phyloP scores from a whole-genome alignment of 2,888 invertebrate genomes.

The Thymelicus sylvestris region DNA sequence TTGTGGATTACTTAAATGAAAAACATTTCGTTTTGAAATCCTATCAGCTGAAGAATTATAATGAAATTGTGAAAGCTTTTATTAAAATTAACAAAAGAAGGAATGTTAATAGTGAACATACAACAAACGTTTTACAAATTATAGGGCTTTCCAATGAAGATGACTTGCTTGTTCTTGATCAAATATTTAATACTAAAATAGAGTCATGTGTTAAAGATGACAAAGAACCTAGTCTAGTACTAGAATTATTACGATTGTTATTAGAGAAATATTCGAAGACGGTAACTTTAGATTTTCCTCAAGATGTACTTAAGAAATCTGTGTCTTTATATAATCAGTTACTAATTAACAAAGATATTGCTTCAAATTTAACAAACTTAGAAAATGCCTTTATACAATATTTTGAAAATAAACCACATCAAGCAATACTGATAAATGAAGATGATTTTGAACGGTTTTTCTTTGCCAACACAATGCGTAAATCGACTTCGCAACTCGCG shows the following conservation, averaged over 20 bases:
- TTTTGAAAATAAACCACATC: constrained; percentile 86
- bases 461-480: constrained; percentile 77
- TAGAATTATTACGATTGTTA: constrained; percentile 76
- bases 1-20: constrained; percentile 61
- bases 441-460: constrained; percentile 84
- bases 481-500: constrained; percentile 84
- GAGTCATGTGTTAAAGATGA: constrained; percentile 71
- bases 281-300: constrained; percentile 58
- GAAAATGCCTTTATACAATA: constrained; percentile 84
- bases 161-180: constrained; percentile 70
- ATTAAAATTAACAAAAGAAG: constrained; percentile 74
- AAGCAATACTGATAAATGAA: constrained; percentile 74
- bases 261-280: constrained; percentile 75
- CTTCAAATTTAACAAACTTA: constrained; percentile 78
- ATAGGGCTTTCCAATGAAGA: constrained; percentile 70
- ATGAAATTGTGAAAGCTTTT: constrained; percentile 72
- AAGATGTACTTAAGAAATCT: constrained; percentile 65
- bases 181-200: constrained; percentile 63
- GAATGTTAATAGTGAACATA: constrained; percentile 62
- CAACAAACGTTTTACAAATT: constrained; percentile 71
- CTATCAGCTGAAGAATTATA: constrained; percentile 83
- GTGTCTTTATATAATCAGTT: constrained; percentile 74
- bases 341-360: constrained; percentile 66
- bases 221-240: constrained; percentile 78
- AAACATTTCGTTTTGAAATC: constrained; percentile 70